A percentile compares a stretch with the other conserved stretches of the same genome.
Evolutionary conservation across 2,888 invertebrate species (phyloP).

Genomic region (Tipula lateralis): DNA sequence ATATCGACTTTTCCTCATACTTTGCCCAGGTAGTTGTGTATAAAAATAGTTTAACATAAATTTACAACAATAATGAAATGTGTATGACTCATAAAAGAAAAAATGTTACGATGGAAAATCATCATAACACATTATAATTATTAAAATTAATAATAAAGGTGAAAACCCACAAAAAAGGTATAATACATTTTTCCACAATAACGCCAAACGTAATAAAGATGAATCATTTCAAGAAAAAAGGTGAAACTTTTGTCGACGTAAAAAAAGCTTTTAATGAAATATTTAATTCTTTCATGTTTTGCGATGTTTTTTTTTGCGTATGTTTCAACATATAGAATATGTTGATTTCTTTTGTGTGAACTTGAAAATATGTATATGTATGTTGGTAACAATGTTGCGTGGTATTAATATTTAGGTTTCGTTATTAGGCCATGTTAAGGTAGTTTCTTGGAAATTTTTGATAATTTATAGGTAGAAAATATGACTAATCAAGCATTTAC

Average conservation of each 20-base stretch:
- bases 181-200: background rate
- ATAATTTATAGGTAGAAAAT: too few relatives aligned
- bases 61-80: background rate
- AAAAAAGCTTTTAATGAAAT: slow-evolving; percentile 24
- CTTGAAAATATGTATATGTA: background rate
- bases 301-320: background rate
- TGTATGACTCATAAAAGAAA: background rate
- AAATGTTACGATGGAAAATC: background rate
- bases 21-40: background rate
- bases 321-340: background rate
- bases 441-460: background rate
- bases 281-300: slow-evolving; percentile 1
- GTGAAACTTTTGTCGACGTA: background rate
- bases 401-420: background rate
- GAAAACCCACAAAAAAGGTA: background rate
- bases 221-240: background rate
- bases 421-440: background rate
- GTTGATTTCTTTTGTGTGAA: background rate
- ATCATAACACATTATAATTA: background rate
- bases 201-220: background rate
- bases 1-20: background rate
- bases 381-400: background rate
- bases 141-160: slow-evolving; percentile 5
- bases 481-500: too few relatives aligned
- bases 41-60: background rate